Conservation (phyloP, 2,888 invertebrate species). For the Hirtodrosophila cameraria region DNA sequence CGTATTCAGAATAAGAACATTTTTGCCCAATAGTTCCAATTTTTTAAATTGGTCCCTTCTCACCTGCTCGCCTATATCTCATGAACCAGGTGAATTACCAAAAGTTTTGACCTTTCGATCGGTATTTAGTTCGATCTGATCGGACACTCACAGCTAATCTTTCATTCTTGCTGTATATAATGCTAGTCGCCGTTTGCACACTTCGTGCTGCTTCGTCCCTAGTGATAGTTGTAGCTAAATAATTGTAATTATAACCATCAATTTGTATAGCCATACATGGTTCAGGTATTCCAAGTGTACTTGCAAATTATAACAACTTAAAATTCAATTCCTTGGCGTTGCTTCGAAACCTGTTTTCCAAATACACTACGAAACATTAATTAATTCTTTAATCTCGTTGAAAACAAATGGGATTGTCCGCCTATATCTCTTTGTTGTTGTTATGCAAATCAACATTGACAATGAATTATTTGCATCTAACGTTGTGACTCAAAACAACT, state of each 20-base stretch:
- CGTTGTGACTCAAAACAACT: slow-evolving; percentile 21
- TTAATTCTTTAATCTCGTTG: slow-evolving; percentile 29
- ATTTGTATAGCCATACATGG: slow-evolving; percentile 23
- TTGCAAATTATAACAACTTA: no score
- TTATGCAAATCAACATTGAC: slow-evolving; percentile 65
- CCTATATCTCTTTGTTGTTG: slow-evolving; percentile 22
- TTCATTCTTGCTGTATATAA: no score
- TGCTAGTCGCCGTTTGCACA: no score
- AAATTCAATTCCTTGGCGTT: neutral
- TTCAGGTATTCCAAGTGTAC: slow-evolving; percentile 18
- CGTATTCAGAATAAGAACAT: no score
- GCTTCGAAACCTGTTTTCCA: neutral
- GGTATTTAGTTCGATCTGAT: no score
- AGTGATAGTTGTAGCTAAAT: neutral
- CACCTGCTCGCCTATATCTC: no score
- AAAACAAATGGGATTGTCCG: slow-evolving; percentile 38
- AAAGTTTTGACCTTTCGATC: no score
- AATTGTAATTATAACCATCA: slow-evolving; percentile 12
- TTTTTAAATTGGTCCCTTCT: no score
- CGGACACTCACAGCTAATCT: no score
- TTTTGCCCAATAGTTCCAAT: no score
- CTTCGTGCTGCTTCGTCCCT: no score
- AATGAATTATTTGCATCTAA: slow-evolving; percentile 51
- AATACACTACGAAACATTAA: slow-evolving; percentile 37
- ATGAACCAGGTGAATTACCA: no score